Evolutionary conservation across 2,888 invertebrate genomes (phyloP), one percentile per base, ranked within the genome.

Genomic region (Agonopterix heracliana): DNA sequence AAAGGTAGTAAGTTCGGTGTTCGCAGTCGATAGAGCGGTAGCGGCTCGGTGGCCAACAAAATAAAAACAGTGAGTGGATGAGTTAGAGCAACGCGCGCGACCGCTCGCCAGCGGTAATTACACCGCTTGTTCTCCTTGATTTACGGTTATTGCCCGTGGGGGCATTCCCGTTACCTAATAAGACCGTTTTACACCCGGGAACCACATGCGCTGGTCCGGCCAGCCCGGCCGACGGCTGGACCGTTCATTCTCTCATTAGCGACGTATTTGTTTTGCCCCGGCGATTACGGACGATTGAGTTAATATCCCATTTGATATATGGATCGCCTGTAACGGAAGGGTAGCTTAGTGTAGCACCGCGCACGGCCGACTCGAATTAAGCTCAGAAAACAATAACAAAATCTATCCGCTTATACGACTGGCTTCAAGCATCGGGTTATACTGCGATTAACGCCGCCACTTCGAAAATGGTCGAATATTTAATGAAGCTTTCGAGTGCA

Each of bases 141-240:
- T 89, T 89, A 89, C 86, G 86, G 88, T 89, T 90, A 89, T 89
- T 89, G 89, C 88, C 83, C 83, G 82, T 80, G 82, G 84, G 86
- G 87, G 84, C 76, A 85, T 85, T 81, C 85, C 83, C 79, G 86
- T 81, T 86, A 87, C 87, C 84, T 87, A 88, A 88, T 87, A 88
- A 88, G 87, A 85, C 78, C 85, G 81, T 85, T 87, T 86, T 84
- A 82, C 86, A 83, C 81, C 74, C 80, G 79, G 74, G 79, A 71
- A 82, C 81, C 82, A 84, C 81, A 86, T 83, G 84, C 79, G 85
- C 78, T 76, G 74, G 60, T 48, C 65, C 68, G 64, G 11, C 41
- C 41, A n/a, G 41, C 41, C 41, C 41, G 65, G 61, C 66, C 64
- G 65, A 69, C 67, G 69, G 69, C 74, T 66, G 72, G 71, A 73